A percentile compares a stretch with the other conserved stretches of the same genome.
phyloP scores from a whole-genome alignment of 2,113 vertebrate species.

The Bucco capensis region DNA sequence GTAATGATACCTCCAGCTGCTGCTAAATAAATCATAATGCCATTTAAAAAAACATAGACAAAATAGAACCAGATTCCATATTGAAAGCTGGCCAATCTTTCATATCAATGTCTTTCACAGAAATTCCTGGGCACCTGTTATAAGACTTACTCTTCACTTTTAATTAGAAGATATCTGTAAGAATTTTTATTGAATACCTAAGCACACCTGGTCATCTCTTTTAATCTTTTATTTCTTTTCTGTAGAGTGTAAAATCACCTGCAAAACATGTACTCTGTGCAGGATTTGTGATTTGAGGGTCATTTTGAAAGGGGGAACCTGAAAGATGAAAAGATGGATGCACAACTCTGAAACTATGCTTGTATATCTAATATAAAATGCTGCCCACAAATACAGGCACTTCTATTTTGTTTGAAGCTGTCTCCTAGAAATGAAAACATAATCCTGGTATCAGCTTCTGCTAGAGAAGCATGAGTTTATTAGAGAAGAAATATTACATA shows the following conservation, averaged over 20 bases:
- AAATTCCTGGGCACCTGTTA: constrained; percentile 40
- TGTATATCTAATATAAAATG: not conserved
- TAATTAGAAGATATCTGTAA: constrained; percentile 36
- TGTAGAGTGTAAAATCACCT: not conserved
- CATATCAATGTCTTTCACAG: constrained; percentile 42
- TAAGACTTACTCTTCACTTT: constrained; percentile 45
- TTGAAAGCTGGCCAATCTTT: constrained; percentile 40
- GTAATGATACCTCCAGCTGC: constrained; percentile 56
- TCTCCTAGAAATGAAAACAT: not conserved
- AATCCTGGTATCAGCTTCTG: not conserved
- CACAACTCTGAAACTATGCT: not conserved
- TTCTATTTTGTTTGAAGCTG: not conserved
- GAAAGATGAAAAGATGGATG: not conserved
- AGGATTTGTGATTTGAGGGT: not conserved
- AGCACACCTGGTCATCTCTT: not conserved
- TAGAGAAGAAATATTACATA: not conserved
- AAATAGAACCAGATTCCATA: constrained; percentile 58
- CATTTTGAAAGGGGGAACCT: not conserved
- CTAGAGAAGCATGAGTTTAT: not conserved
- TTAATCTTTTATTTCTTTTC: constrained; percentile 20
- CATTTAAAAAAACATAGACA: constrained; percentile 54
- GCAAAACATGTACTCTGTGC: not conserved
- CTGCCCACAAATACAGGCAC: not conserved
- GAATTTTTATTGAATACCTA: constrained; percentile 30
- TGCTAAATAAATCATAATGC: constrained; percentile 63